Evolutionary conservation across 2,113 vertebrate species (phyloP).

Genomic region (Rhombomys opimus): DNA sequence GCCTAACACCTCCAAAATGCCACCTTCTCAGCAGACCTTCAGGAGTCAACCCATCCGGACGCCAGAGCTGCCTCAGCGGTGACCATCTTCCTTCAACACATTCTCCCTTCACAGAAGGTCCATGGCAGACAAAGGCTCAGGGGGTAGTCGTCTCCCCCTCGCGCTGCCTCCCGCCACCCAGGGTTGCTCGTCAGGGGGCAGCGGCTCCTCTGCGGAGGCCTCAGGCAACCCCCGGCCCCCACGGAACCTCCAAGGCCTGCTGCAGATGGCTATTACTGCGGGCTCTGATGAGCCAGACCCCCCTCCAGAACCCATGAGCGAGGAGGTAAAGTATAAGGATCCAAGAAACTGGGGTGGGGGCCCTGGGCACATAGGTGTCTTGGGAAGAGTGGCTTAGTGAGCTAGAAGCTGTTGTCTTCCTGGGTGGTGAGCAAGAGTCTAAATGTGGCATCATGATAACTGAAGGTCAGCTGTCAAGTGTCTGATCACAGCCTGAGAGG

Average conservation of each 20-base stretch:
- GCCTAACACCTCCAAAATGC: not conserved
- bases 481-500: not conserved
- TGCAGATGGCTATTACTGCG: constrained; percentile 93
- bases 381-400: constrained; percentile 79
- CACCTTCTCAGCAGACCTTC: constrained; percentile 62
- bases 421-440: not conserved
- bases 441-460: not conserved
- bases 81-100: not conserved
- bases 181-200: constrained; percentile 85
- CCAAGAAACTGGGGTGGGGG: not conserved
- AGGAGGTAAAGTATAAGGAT: constrained; percentile 87
- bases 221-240: constrained; percentile 84
- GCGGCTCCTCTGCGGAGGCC: constrained; percentile 84
- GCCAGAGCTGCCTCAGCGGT: constrained; percentile 25
- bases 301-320: constrained; percentile 89
- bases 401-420: not conserved
- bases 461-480: constrained; percentile 14
- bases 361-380: not conserved
- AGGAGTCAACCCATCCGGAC: constrained; percentile 13
- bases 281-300: constrained; percentile 87
- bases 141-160: constrained; percentile 65
- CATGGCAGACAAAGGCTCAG: constrained; percentile 71
- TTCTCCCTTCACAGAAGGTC: not conserved
- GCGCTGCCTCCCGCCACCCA: constrained; percentile 79
- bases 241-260: constrained; percentile 91